These are phyloP conservation scores for Porites lutea DNA, from an alignment of 64 coral and sea anemone genomes.

Conservation along the genomic window DNA sequence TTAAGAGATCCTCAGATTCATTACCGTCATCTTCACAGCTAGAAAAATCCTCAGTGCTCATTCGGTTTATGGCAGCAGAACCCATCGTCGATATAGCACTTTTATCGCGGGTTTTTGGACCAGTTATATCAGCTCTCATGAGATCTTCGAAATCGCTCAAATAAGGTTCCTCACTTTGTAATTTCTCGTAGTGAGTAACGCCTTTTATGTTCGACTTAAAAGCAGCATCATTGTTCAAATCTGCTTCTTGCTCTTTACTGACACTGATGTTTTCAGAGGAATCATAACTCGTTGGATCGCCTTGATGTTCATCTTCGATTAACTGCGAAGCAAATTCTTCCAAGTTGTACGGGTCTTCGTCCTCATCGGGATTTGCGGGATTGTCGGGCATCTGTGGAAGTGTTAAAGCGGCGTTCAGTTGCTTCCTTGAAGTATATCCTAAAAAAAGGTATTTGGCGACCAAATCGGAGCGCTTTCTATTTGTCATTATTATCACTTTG, in stretches of 20 bases:
- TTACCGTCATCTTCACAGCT: neutral
- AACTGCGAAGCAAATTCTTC: constrained; percentile 87
- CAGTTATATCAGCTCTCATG: neutral
- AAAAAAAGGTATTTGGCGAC: no score
- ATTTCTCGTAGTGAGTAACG: neutral
- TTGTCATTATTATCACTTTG: no score
- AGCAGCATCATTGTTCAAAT: neutral
- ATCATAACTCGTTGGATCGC: no score
- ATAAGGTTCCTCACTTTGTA: neutral
- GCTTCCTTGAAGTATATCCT: no score
- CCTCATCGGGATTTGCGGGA: neutral
- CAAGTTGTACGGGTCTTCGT: constrained; percentile 75
- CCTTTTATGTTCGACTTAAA: neutral
- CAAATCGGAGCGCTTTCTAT: no score
- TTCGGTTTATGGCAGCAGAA: neutral
- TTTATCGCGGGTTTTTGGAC: neutral
- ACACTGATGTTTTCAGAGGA: neutral
- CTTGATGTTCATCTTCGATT: constrained; percentile 43
- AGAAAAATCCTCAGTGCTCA: neutral
- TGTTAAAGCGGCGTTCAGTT: no score
- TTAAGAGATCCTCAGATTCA: neutral
- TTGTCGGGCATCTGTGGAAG: neutral
- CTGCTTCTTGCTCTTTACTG: neutral
- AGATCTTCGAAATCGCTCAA: neutral
- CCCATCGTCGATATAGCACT: neutral